A percentile compares a stretch with the other conserved stretches of the same genome.
These are phyloP conservation scores for Hipposideros armiger DNA, from an alignment of 2,113 vertebrate species.

Conservation along the genomic window DNA sequence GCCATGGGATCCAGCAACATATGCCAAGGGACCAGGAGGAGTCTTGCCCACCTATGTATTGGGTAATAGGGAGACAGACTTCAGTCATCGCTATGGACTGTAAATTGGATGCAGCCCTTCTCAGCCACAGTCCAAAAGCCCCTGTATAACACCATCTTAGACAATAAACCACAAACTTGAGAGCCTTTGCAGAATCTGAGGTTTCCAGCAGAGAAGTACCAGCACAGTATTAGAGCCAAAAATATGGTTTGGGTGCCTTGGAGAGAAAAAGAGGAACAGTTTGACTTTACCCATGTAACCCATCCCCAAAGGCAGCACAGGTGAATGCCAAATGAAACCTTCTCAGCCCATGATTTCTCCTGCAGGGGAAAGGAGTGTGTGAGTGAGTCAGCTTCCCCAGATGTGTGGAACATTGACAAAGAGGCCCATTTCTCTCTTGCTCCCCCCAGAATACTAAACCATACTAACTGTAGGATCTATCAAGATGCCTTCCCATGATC, in stretches of 20 bases:
- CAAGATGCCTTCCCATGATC: background rate
- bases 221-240: background rate
- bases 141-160: background rate
- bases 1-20: background rate
- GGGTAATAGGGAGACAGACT: background rate
- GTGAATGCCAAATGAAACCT: background rate
- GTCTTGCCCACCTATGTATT: background rate
- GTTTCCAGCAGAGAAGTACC: background rate
- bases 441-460: background rate
- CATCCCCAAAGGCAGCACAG: background rate
- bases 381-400: background rate
- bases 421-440: background rate
- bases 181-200: background rate
- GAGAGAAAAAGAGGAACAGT: background rate
- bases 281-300: background rate
- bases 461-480: background rate
- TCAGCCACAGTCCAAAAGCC: background rate
- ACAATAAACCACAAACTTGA: background rate
- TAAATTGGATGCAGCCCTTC: background rate
- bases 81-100: background rate
- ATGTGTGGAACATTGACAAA: background rate
- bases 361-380: background rate
- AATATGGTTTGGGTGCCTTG: background rate
- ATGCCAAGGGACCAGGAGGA: background rate
- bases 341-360: background rate